Evolutionary conservation across 2,113 vertebrate species (phyloP).

Genomic region (Motacilla alba): DNA sequence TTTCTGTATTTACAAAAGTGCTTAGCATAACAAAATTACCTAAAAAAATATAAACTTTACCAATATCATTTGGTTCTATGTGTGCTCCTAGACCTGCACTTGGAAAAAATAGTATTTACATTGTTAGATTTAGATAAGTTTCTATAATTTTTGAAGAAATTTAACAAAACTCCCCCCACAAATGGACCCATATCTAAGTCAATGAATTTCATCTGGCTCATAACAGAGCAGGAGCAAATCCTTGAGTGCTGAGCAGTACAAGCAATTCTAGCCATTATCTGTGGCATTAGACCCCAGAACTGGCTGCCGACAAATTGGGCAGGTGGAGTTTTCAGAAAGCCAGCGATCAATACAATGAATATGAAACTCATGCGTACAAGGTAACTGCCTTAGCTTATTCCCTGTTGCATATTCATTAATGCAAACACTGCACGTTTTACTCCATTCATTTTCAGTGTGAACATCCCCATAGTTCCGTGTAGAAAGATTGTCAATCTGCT

Average conservation of each 20-base stretch:
- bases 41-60: conserved; percentile 77
- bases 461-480: conserved; percentile 88
- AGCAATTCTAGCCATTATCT: conserved; percentile 19
- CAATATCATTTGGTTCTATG: conserved; percentile 72
- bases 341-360: conserved; percentile 96
- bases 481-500: conserved; percentile 96
- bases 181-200: conserved; percentile 9
- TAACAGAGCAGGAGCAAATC: conserved; percentile 33
- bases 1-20: conserved; percentile 76
- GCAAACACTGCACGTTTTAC: conserved; percentile 91
- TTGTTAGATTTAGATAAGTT: conserved; percentile 63
- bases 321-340: conserved; percentile 96
- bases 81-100: conserved; percentile 64
- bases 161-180: conserved; percentile 61
- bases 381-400: conserved; percentile 91
- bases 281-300: conserved; percentile 69
- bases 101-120: conserved; percentile 67
- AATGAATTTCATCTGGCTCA: conserved; percentile 21
- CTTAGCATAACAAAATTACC: conserved; percentile 71
- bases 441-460: conserved; percentile 80
- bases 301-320: conserved; percentile 91
- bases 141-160: conserved; percentile 51
- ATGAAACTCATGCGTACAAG: conserved; percentile 93
- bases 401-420: conserved; percentile 93
- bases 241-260: not conserved